Base-by-base conservation (phyloP, 2,797 vertebrate genomes). In the Gambelia wislizenii region DNA sequence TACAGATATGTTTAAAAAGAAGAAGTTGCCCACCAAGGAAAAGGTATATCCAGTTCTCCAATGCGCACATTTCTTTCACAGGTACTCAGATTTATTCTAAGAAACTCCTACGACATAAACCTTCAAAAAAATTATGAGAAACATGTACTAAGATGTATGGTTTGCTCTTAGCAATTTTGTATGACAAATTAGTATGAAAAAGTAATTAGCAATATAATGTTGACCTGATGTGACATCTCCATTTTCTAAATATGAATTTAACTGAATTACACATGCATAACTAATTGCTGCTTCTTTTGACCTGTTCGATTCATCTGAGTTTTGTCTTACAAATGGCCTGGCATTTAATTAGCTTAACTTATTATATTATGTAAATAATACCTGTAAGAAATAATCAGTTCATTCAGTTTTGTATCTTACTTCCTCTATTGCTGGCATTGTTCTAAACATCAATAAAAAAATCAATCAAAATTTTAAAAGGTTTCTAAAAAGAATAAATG, bases 271-370 rank as follows among this genome's bases (percentile, higher is more conserved):
- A 94, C 88, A 95, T 94, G 94, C 95, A 94, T 95, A 95, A 93
- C 93, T 97, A 97, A 97, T 97, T 96, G 94, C 89, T 96, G 87
- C 91, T 95, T 96, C 93, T 92, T 95, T 93, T 96, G 96, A 97
- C 96, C 95, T 96, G 92, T 89, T 87, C 82, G 94, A 92, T 94
- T 95, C 88, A 85, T 94, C 94, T 85, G 95, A 96, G 94, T 95
- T 96, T 92, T 96, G 90, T 95, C 92, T 96, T 96, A 96, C 93
- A 97, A 93, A 94, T 93, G 93, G 90, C 93, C 93, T 97, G 94
- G 95, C 93, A 96, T 96, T 97, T 96, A 96, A 97, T 97, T 97
- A 96, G 91, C 94, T 94, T 90, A 74, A 94, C 87, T 93, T 95
- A 95, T 96, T 92, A 96, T 92, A 96, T 96, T 96, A 97, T 95